Conservation (phyloP, 2,888 invertebrate species). For the Trichogramma evanescens region DNA sequence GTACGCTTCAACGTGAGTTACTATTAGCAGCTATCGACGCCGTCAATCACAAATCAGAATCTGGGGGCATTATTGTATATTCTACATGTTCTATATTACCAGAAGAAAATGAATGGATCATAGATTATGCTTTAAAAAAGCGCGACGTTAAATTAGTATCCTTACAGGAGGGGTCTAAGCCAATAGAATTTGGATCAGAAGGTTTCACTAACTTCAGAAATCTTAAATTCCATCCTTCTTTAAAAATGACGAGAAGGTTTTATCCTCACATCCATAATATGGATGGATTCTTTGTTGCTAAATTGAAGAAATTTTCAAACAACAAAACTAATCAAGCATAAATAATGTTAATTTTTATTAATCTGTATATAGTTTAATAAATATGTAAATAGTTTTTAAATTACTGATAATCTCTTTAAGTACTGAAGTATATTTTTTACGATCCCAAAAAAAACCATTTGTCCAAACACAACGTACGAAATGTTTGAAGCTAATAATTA, state of each 20-base stretch:
- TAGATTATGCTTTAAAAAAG: conserved; percentile 90
- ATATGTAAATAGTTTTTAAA: too few relatives aligned
- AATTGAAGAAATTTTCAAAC: conserved; percentile 93
- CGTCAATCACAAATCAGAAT: conserved; percentile 81
- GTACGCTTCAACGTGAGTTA: conserved; percentile 86
- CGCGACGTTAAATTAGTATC: conserved; percentile 84
- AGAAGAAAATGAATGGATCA: conserved; percentile 82
- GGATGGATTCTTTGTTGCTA: conserved; percentile 99
- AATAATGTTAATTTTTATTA: too few relatives aligned
- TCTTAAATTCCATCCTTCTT: conserved; percentile 79
- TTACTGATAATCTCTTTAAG: too few relatives aligned
- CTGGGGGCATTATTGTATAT: conserved; percentile 94
- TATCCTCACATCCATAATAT: conserved; percentile 98
- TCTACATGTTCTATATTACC: conserved; percentile 96
- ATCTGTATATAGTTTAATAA: too few relatives aligned
- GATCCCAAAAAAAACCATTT: too few relatives aligned
- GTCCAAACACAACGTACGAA: too few relatives aligned
- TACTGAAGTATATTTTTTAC: too few relatives aligned
- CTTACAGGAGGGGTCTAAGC: conserved; percentile 56
- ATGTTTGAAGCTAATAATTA: too few relatives aligned
- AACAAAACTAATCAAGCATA: conserved; percentile 49
- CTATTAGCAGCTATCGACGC: conserved; percentile 95
- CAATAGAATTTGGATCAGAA: conserved; percentile 90
- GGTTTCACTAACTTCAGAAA: conserved; percentile 87
- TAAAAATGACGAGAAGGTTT: conserved; percentile 82